Percentiles rank a stretch among this genome's conserved stretches.
phyloP scores from a whole-genome alignment of 2,113 vertebrate genomes.

The Oryzias woworae region DNA sequence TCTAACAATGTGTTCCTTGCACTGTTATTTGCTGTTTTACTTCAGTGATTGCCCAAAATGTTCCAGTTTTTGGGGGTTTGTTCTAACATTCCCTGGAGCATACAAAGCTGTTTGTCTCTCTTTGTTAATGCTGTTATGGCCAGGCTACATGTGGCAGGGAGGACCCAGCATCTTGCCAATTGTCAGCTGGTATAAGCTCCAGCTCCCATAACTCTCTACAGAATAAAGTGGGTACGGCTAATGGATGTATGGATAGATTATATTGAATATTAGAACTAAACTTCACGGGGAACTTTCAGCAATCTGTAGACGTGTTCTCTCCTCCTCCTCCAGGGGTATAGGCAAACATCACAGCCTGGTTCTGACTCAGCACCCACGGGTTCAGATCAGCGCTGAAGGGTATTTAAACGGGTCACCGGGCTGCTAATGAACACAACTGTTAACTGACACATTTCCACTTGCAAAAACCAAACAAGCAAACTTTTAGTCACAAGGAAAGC shows the following conservation, averaged over 20 bases:
- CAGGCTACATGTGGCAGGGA: neutral
- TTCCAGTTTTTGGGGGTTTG: neutral
- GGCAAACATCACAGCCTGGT: conserved; percentile 36
- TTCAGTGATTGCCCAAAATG: neutral
- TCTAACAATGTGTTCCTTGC: neutral
- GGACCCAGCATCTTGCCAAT: neutral
- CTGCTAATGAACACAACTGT: conserved; percentile 57
- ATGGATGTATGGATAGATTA: conserved; percentile 6
- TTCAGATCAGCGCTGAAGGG: conserved; percentile 30
- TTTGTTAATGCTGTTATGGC: neutral
- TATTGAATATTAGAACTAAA: conserved; percentile 23
- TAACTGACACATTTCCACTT: conserved; percentile 45
- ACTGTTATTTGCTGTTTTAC: neutral
- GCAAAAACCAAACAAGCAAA: conserved; percentile 46
- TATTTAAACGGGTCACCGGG: conserved; percentile 49
- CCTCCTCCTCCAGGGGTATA: neutral
- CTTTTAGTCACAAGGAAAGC: conserved; percentile 54
- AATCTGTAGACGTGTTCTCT: conserved; percentile 9
- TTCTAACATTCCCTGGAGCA: neutral
- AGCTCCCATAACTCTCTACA: neutral
- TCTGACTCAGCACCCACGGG: conserved; percentile 20
- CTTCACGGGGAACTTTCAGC: conserved; percentile 10
- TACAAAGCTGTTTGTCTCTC: neutral
- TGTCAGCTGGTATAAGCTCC: conserved; percentile 1
- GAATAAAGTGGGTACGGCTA: conserved; percentile 3